Conservation (phyloP, 2,888 invertebrate genomes). For the Myathropa florea region DNA sequence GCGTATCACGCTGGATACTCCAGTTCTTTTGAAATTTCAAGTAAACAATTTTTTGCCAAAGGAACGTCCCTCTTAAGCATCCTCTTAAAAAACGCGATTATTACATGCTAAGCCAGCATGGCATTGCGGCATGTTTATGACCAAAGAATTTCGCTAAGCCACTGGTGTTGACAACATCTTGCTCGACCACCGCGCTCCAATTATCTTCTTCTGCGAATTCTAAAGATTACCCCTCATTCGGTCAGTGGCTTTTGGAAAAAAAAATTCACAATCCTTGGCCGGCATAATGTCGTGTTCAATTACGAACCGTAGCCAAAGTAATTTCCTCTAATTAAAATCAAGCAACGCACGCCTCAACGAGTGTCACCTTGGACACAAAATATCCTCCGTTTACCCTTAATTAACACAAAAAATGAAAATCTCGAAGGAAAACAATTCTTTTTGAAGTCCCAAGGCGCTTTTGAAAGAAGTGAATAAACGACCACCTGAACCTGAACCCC, state of each 20-base stretch:
- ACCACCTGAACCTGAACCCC: neutral
- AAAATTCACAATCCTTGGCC: neutral
- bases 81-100: too few relatives aligned
- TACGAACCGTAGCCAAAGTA: slow-evolving; percentile 1
- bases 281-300: neutral
- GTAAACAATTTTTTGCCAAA: too few relatives aligned
- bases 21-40: too few relatives aligned
- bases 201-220: neutral
- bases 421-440: neutral
- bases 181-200: neutral
- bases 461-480: neutral
- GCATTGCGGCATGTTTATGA: neutral
- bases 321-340: slow-evolving; percentile 18
- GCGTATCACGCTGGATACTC: too few relatives aligned
- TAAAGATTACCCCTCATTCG: neutral
- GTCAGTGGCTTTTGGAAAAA: neutral
- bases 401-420: neutral
- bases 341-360: neutral
- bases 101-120: neutral
- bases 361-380: neutral
- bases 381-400: neutral
- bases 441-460: neutral
- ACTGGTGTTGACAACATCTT: neutral
- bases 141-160: neutral
- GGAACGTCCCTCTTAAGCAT: too few relatives aligned